These are phyloP conservation scores for Scomber scombrus DNA, from an alignment of 2,113 vertebrate species.

Conservation along the genomic window DNA sequence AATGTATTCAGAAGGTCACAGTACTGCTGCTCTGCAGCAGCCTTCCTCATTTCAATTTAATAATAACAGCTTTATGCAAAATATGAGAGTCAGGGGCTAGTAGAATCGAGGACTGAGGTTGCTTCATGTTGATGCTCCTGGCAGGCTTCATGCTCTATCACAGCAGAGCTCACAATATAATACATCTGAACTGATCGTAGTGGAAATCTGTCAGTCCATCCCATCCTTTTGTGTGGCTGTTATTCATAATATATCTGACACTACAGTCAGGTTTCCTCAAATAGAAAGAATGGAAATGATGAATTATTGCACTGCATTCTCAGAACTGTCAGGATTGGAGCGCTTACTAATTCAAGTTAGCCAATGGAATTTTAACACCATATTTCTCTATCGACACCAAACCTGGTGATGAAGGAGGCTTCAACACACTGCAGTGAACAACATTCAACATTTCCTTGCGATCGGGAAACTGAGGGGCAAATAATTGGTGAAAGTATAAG, in stretches of 20 bases:
- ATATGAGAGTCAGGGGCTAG: slow-evolving; percentile 58
- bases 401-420: background rate
- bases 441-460: background rate
- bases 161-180: slow-evolving; percentile 14
- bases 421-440: background rate
- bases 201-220: background rate
- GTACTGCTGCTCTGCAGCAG: slow-evolving; percentile 72
- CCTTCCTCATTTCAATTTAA: slow-evolving; percentile 81
- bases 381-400: background rate
- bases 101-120: slow-evolving; percentile 32
- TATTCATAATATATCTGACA: slow-evolving; percentile 1
- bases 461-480: background rate
- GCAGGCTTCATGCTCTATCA: slow-evolving; percentile 21
- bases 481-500: background rate
- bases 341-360: slow-evolving; percentile 1
- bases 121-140: slow-evolving; percentile 37
- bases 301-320: slow-evolving; percentile 17
- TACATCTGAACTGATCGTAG: slow-evolving; percentile 2
- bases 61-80: slow-evolving; percentile 79
- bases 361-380: background rate
- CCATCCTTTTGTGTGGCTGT: background rate
- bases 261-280: slow-evolving; percentile 8
- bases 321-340: background rate
- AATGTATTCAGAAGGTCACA: slow-evolving; percentile 82
- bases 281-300: slow-evolving; percentile 1